Evolutionary conservation across 1,140 invertebrate species (phyloP), one percentile per base, ranked within the genome.

Genomic region (Orius insidiosus): DNA sequence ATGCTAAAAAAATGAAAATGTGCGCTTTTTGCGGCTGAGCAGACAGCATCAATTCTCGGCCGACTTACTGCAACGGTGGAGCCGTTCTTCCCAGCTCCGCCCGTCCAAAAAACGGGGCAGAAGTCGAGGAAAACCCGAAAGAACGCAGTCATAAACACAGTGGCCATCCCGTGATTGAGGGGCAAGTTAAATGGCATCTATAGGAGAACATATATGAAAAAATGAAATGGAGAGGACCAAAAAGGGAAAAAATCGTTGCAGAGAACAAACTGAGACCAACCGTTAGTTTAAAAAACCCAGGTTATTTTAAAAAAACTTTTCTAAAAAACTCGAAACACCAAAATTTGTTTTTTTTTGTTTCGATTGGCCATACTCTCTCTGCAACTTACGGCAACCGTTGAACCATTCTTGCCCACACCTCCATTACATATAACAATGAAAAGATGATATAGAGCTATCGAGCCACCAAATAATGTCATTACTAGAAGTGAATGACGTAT

Each of bases 401-500:
- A 92, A 63, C 87, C 87, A 67, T 94, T 94, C 69, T 89, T 92
- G 52, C 89, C 88, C 55, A 78, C 78, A 64, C 93, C 94, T 61
- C 92, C 92, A 58, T 78, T 77, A 60, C 89, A 78, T 63, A 93
- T 87, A 64, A 86, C 74, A 58, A 71, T 62, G 49, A 76, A 67
- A 55, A 78, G 74, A 60, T 73, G 66, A 61, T 73, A 75, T 57
- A 82, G 63, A 56, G 78, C 73, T 61, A 74, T 66, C 56, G 71
- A 61, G 52, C 76, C 69, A 64, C 75, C 78, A 57, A 71, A 63
- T 55, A 80, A 63, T 55, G 80, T 82, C 60, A 73, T 71, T 61
- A 76, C 60, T 57, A 75, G 74, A 67, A 83, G 71, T 56, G 74
- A 69, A 68, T 78, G 77, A 62, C 78, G 80, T 58, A 80, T 65